Conservation (phyloP, 2,797 vertebrate genomes). For the Enteromius thamalakanensis region DNA sequence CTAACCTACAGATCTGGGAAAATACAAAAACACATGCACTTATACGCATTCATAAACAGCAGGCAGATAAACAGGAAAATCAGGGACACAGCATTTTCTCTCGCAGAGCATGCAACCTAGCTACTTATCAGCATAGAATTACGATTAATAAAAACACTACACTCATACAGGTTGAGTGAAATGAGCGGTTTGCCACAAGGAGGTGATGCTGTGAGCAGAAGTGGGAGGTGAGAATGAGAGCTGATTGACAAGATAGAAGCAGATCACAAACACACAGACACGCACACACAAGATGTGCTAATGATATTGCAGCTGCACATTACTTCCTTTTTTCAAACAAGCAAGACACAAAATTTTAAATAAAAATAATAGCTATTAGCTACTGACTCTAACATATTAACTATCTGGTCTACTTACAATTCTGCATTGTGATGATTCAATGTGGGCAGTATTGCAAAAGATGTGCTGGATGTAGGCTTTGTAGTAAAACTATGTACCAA, state of each 20-base stretch:
- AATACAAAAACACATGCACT: neutral
- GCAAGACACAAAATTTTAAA: neutral
- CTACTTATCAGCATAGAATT: neutral
- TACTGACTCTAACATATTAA: neutral
- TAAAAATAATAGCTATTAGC: neutral
- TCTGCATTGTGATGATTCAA: neutral
- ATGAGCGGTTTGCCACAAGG: slow-evolving; percentile 51
- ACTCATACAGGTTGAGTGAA: slow-evolving; percentile 63
- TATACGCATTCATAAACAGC: slow-evolving; percentile 17
- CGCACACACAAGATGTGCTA: slow-evolving; percentile 57
- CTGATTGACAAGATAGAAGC: slow-evolving; percentile 66
- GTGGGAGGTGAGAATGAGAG: slow-evolving; percentile 70
- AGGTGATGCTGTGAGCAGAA: slow-evolving; percentile 67
- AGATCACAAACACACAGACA: slow-evolving; percentile 61
- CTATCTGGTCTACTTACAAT: neutral
- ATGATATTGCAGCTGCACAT: slow-evolving; percentile 15
- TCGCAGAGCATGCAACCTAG: neutral
- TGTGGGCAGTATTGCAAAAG: neutral
- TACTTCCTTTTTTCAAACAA: slow-evolving; percentile 32
- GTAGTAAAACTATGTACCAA: neutral
- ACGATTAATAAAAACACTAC: slow-evolving; percentile 15
- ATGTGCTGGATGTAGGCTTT: neutral
- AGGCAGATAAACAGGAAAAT: slow-evolving; percentile 25
- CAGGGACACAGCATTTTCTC: slow-evolving; percentile 26
- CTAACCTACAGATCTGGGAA: neutral